These are phyloP conservation scores for Bucco capensis DNA, from an alignment of 2,113 vertebrate species.

Conservation along the genomic window DNA sequence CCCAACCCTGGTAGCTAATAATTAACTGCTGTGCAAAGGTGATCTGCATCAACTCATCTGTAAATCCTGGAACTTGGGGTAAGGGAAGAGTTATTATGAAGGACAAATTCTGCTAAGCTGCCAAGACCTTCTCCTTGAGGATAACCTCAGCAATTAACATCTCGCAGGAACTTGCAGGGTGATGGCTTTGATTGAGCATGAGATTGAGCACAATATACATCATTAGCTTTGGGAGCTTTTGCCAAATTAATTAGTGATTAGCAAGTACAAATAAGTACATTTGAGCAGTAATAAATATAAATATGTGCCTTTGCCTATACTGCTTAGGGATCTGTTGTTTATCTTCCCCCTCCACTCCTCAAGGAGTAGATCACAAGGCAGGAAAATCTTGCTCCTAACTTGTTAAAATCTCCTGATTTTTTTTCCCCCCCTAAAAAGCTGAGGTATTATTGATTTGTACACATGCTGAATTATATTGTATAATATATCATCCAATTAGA, in stretches of 20 bases:
- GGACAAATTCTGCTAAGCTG: background rate
- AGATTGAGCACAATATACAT: background rate
- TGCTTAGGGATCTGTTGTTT: background rate
- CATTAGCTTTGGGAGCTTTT: background rate
- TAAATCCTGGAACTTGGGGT: slow-evolving; percentile 38
- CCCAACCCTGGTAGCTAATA: slow-evolving; percentile 33
- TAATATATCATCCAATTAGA: background rate
- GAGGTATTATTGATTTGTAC: background rate
- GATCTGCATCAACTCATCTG: slow-evolving; percentile 38
- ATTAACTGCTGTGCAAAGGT: slow-evolving; percentile 39
- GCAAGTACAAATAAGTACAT: background rate
- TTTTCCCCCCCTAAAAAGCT: background rate
- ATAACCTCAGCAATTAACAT: slow-evolving; percentile 22
- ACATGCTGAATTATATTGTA: background rate
- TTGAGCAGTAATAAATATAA: background rate
- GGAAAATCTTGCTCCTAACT: background rate
- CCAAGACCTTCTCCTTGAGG: background rate
- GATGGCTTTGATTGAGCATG: background rate
- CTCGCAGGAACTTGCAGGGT: background rate
- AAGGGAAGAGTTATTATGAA: background rate
- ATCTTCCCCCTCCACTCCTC: too few relatives aligned
- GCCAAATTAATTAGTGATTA: slow-evolving; percentile 1
- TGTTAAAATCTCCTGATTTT: background rate
- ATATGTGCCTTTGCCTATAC: background rate
- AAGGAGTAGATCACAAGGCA: background rate